These are phyloP conservation scores for Colius striatus DNA, from an alignment of 2,113 vertebrate species.

Conservation along the genomic window DNA sequence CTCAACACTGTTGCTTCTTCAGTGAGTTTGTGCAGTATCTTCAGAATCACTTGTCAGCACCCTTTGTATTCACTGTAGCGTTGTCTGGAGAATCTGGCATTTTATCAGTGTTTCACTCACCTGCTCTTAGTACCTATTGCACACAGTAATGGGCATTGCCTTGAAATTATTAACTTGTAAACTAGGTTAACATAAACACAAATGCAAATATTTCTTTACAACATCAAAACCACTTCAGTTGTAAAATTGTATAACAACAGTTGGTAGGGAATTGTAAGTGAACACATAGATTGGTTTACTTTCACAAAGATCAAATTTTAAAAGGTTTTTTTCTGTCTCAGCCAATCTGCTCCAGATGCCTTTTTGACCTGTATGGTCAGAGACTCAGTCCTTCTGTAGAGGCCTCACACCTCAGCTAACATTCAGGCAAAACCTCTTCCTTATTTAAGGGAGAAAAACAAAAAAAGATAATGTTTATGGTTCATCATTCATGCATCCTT, in stretches of 20 bases:
- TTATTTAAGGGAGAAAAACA: neutral
- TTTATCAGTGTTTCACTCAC: neutral
- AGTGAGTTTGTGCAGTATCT: neutral
- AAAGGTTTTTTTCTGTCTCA: neutral
- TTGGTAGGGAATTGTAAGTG: neutral
- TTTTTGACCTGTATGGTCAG: neutral
- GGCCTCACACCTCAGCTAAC: neutral
- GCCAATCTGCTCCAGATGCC: neutral
- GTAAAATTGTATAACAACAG: neutral
- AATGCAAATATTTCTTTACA: neutral
- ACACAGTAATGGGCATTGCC: neutral
- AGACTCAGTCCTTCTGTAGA: neutral
- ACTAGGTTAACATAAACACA: neutral
- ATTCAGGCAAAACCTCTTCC: neutral
- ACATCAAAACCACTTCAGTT: neutral
- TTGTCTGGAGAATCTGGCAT: neutral
- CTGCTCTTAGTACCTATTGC: neutral
- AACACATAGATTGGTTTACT: neutral
- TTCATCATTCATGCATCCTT: neutral
- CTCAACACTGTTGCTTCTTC: neutral
- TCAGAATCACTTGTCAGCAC: neutral
- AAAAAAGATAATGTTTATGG: neutral
- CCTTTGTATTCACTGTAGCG: neutral
- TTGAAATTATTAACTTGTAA: neutral
- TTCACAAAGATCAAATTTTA: neutral